Percentiles rank a stretch among this genome's conserved stretches.
phyloP scores from a whole-genome alignment of 2,888 invertebrate species.

The Drosophila kuntzei region DNA sequence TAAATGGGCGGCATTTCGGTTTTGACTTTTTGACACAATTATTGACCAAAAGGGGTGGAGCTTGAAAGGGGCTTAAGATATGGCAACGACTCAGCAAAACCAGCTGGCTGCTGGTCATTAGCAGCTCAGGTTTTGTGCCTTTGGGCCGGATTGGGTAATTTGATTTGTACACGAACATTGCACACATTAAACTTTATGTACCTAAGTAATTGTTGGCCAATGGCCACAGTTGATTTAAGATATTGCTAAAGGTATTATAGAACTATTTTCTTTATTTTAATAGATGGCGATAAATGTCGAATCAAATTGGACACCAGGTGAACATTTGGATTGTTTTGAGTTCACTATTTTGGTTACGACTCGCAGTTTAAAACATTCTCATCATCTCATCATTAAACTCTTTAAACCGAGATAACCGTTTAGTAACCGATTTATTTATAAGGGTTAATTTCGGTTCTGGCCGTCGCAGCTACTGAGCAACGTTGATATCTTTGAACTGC shows the following conservation, averaged over 20 bases:
- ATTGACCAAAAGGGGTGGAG: conserved; percentile 31
- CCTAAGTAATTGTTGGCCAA: conserved; percentile 39
- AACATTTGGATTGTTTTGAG: too few relatives aligned
- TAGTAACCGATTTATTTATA: too few relatives aligned
- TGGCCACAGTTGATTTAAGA: conserved; percentile 16
- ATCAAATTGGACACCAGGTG: neutral
- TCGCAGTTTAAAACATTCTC: neutral
- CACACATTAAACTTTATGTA: conserved; percentile 42
- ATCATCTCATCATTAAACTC: too few relatives aligned
- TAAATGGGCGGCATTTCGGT: conserved; percentile 47
- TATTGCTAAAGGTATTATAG: neutral
- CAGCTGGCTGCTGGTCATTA: conserved; percentile 57
- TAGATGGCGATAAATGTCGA: neutral
- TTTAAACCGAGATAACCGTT: too few relatives aligned
- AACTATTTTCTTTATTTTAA: neutral
- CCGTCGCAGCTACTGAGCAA: too few relatives aligned
- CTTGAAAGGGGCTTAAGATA: conserved; percentile 18
- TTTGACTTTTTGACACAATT: conserved; percentile 68
- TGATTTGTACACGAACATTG: conserved; percentile 61
- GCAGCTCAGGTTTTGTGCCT: conserved; percentile 28
- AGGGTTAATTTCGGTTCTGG: too few relatives aligned
- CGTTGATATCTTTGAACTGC: too few relatives aligned
- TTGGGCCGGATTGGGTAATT: conserved; percentile 53
- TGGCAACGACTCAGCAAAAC: conserved; percentile 9
- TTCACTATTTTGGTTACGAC: neutral